Percentiles rank a stretch among this genome's conserved stretches.
phyloP scores from a whole-genome alignment of 2,113 vertebrate species.

The Arizona elegans region DNA sequence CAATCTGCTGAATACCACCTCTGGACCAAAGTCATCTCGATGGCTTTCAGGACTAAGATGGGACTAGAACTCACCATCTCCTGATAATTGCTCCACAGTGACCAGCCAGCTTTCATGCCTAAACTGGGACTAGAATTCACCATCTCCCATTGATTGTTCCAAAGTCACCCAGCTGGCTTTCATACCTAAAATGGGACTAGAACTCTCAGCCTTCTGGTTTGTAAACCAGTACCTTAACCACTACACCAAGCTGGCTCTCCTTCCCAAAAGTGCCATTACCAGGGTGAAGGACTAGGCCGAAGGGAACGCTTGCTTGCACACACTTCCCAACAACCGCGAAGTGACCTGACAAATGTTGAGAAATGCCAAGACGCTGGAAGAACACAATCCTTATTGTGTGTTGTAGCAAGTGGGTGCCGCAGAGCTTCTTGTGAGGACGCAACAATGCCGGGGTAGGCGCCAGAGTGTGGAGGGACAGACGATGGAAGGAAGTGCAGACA shows the following conservation, averaged over 20 bases:
- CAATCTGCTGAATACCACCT: too few species aligned
- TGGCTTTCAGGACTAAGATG: too few species aligned
- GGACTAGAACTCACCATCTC: too few species aligned
- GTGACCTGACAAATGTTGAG: slow-evolving; percentile 29
- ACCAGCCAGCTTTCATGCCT: too few species aligned
- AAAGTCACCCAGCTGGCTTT: too few species aligned
- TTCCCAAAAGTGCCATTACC: not conserved
- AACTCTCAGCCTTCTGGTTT: too few species aligned
- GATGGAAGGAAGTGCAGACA: not conserved
- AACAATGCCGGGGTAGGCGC: slow-evolving; percentile 58
- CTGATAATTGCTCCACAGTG: too few species aligned
- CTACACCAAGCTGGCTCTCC: not conserved
- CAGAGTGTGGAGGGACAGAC: slow-evolving; percentile 36
- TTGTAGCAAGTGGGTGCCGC: slow-evolving; percentile 60
- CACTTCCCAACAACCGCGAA: slow-evolving; percentile 38
- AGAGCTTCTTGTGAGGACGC: slow-evolving; percentile 48
- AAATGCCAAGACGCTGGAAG: slow-evolving; percentile 35
- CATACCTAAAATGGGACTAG: too few species aligned
- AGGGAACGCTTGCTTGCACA: slow-evolving; percentile 32
- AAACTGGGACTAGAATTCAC: too few species aligned
- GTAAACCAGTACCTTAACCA: not conserved
- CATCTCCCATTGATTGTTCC: too few species aligned
- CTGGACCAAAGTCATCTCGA: too few species aligned
- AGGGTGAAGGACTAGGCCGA: slow-evolving; percentile 36
- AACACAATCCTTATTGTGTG: slow-evolving; percentile 34